Evolutionary conservation across 2,113 vertebrate species (phyloP).

Genomic region (Prunella fulvescens): DNA sequence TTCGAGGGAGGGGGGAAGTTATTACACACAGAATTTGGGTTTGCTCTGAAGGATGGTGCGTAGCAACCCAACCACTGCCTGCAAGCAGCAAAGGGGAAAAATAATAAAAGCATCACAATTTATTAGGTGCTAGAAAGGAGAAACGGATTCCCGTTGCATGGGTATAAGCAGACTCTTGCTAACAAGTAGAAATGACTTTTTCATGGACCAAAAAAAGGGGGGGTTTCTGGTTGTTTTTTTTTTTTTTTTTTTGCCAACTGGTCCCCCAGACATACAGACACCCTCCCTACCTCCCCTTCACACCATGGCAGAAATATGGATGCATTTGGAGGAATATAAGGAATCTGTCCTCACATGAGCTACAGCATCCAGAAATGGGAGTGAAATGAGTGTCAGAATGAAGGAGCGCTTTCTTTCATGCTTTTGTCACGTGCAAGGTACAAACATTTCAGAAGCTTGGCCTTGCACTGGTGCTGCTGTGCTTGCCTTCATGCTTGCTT

Average conservation of each 20-base stretch:
- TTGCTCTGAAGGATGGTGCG: not conserved
- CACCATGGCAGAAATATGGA: not conserved
- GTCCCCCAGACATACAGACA: fast-evolving
- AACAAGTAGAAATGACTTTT: slow-evolving; percentile 7
- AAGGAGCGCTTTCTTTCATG: not conserved
- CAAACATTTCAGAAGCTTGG: not conserved
- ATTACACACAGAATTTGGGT: not conserved
- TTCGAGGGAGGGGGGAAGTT: not conserved
- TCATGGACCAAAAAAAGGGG: not conserved
- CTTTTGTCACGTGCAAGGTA: not conserved
- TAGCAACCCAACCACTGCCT: not conserved
- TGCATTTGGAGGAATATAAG: not conserved
- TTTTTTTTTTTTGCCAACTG: not conserved
- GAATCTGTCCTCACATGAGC: not conserved
- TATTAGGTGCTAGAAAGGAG: slow-evolving; percentile 47
- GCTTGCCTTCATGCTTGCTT: not conserved
- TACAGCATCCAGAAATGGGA: not conserved
- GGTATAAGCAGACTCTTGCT: not conserved
- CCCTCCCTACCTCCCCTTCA: not conserved
- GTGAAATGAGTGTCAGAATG: not conserved
- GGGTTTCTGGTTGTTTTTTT: not conserved
- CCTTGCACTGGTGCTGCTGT: not conserved
- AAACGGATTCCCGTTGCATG: not conserved
- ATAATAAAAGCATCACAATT: slow-evolving; percentile 37
- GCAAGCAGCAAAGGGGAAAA: not conserved